Evolutionary conservation across 2,113 vertebrate species (phyloP).

Genomic region (Misgurnus anguillicaudatus): DNA sequence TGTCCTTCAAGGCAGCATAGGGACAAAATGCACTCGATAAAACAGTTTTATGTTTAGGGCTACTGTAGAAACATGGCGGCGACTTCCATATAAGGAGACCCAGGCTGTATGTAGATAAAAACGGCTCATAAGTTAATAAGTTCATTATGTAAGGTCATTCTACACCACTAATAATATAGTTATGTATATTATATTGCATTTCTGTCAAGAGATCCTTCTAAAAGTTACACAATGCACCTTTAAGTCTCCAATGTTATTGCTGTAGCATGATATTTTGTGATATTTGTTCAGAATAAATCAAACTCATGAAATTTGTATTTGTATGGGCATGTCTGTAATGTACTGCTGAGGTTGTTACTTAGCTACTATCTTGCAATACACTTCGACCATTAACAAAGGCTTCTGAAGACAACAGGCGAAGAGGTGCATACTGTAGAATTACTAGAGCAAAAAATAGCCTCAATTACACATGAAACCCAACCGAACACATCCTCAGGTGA

Average conservation of each 20-base stretch:
- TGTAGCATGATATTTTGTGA: neutral
- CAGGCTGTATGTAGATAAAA: too few relatives aligned
- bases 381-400: neutral
- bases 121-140: too few relatives aligned
- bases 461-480: constrained; percentile 36
- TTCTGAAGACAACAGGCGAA: neutral
- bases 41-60: too few relatives aligned
- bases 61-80: too few relatives aligned
- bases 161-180: too few relatives aligned
- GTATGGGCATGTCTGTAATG: constrained; percentile 11
- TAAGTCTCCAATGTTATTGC: neutral
- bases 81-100: too few relatives aligned
- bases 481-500: constrained; percentile 37
- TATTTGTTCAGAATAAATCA: neutral
- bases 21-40: too few relatives aligned
- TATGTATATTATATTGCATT: too few relatives aligned
- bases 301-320: neutral
- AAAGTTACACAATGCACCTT: too few relatives aligned
- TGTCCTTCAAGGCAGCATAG: too few relatives aligned
- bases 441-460: neutral
- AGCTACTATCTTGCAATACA: constrained; percentile 52
- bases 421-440: neutral
- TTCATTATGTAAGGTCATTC: too few relatives aligned
- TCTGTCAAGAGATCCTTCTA: too few relatives aligned
- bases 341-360: constrained; percentile 61